These are phyloP conservation scores for Henicopernis longicauda DNA, from an alignment of 2,113 vertebrate genomes.

Conservation along the genomic window DNA sequence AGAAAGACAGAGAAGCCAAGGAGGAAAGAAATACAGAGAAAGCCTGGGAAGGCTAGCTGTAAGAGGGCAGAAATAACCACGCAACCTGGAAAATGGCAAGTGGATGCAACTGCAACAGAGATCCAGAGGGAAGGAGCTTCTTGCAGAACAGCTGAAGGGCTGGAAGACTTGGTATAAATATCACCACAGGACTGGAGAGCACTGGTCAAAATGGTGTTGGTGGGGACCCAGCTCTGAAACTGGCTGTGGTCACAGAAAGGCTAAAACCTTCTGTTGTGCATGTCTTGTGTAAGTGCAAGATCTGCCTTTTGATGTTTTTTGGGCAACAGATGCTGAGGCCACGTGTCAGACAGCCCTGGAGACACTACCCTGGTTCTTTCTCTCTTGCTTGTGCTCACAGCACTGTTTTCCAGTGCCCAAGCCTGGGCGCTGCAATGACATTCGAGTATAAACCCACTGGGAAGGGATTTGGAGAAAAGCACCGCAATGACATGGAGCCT, in stretches of 20 bases:
- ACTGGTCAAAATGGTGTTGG: neutral
- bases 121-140: neutral
- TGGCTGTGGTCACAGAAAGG: neutral
- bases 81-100: neutral
- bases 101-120: neutral
- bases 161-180: neutral
- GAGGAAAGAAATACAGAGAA: neutral
- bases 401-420: neutral
- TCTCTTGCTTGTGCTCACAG: neutral
- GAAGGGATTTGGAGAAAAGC: neutral
- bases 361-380: neutral
- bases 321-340: conserved; percentile 14
- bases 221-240: neutral
- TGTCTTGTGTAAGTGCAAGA: neutral
- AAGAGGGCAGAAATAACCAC: neutral
- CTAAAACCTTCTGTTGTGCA: neutral
- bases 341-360: conserved; percentile 14
- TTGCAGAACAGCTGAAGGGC: neutral
- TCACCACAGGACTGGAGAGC: neutral
- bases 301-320: neutral
- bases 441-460: neutral
- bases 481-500: neutral
- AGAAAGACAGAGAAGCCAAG: neutral
- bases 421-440: neutral
- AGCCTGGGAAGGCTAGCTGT: neutral